Evolutionary conservation across 2,888 invertebrate species (phyloP), one percentile per base, ranked within the genome.

Genomic region (Nycteola revayana): DNA sequence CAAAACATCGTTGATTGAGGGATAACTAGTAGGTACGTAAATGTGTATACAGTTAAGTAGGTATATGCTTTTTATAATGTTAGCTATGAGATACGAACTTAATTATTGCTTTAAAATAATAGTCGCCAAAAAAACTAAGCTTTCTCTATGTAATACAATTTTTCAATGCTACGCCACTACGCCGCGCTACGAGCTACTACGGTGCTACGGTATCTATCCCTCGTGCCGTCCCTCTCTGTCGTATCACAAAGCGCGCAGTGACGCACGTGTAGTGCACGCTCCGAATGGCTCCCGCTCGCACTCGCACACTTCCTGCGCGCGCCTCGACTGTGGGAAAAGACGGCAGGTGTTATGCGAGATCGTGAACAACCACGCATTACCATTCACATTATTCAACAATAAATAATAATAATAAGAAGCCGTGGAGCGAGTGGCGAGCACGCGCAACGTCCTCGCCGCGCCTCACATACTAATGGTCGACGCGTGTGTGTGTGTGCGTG

Each of bases 271-370:
- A 69, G 44, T 70, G 69, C 85, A 80, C 81, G 81, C 79, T 73
- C 50, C 51, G 41, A 42, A 42, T 44, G 24, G 57, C 60, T 81
- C 83, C 64, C 80, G 59, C 75, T 78, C 75, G 67, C 77, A 69
- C 81, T 62, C 82, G 68, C 72, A 57, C 75, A 70, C 83, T 81
- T 82, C 83, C 80, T 84, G 82, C 81, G 78, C 82, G 77, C 77
- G 81, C 75, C 75, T 65, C 74, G 85, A 89, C 80, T 89, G 90
- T 90, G 90, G 90, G 90, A 90, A 90, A 89, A 87, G 76, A 83
- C 84, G 89, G 90, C 90, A 90, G 90, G 90, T 90, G 90, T 81
- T 88, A 84, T 84, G 90, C 87, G 86, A 81, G 86, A 88, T 89
- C 89, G 90, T 87, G 89, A 88, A 87, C 87, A 85, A 83, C 86